phyloP scores from a whole-genome alignment of 2,888 invertebrate genomes.

The Acanthoscelides obtectus region DNA sequence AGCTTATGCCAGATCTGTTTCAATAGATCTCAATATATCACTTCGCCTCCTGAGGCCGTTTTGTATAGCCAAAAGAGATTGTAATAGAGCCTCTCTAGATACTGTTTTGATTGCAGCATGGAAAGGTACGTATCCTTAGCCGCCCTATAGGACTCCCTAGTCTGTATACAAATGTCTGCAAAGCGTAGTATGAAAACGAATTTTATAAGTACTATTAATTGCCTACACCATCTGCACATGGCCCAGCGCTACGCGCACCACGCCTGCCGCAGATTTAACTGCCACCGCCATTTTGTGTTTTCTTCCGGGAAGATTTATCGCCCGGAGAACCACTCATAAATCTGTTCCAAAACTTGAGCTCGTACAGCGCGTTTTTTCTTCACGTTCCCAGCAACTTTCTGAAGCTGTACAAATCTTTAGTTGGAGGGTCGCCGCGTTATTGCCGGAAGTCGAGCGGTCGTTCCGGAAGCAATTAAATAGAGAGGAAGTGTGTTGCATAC shows the following conservation, averaged over 20 bases:
- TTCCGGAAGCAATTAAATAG: not conserved
- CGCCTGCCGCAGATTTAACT: not conserved
- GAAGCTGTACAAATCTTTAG: not conserved
- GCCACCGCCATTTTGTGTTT: not conserved
- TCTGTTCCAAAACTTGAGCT: not conserved
- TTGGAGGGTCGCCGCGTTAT: not conserved
- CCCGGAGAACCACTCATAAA: not conserved
- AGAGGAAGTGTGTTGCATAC: not conserved
- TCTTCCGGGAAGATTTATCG: not conserved
- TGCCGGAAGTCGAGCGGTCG: not conserved
- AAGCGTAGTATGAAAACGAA: no score
- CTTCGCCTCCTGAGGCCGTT: no score
- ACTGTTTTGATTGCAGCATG: no score
- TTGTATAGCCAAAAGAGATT: no score
- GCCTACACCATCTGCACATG: not conserved
- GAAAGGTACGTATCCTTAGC: no score
- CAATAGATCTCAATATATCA: no score
- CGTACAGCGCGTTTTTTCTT: not conserved
- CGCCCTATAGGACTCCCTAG: no score
- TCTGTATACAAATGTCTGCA: no score
- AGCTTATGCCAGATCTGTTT: no score
- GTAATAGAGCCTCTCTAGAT: no score
- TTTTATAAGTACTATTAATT: not conserved
- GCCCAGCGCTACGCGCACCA: not conserved
- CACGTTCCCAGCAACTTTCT: not conserved